Conservation (phyloP, 2,888 invertebrate genomes). For the Meliscaeva auricollis region DNA sequence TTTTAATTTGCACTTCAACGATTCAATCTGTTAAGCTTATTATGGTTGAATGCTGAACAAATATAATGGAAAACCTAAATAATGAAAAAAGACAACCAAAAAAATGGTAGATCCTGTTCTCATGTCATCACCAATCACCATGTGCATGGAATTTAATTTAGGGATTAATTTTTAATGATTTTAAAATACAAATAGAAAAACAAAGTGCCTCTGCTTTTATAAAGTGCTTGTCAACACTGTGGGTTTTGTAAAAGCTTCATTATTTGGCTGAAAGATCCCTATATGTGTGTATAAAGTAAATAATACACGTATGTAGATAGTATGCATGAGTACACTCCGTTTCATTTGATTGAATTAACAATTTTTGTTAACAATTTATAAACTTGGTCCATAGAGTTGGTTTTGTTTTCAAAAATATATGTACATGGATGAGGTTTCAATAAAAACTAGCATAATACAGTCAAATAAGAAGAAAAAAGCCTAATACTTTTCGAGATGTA, state of each 20-base stretch:
- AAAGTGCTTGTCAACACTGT: slow-evolving; percentile 22
- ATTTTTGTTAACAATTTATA: too few relatives aligned
- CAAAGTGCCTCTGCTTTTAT: not conserved
- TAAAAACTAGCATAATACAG: too few relatives aligned
- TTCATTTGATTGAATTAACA: not conserved
- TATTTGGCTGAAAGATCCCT: not conserved
- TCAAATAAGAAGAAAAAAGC: too few relatives aligned
- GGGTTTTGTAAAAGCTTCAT: not conserved
- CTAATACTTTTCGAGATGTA: too few relatives aligned
- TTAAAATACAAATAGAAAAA: slow-evolving; percentile 5
- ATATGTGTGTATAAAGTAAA: not conserved
- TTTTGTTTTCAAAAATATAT: too few relatives aligned
- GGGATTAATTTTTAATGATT: slow-evolving; percentile 31
- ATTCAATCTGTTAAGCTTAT: slow-evolving; percentile 9
- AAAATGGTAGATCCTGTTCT: not conserved
- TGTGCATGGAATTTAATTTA: slow-evolving; percentile 26
- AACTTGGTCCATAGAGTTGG: too few relatives aligned
- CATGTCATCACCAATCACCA: slow-evolving; percentile 15
- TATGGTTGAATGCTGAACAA: not conserved
- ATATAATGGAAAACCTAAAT: slow-evolving; percentile 1
- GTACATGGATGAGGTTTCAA: too few relatives aligned
- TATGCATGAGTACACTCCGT: not conserved
- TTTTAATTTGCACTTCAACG: slow-evolving; percentile 22
- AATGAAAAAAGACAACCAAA: not conserved
- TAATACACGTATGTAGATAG: not conserved